These are phyloP conservation scores for Stichopus horrens DNA, from an alignment of 53 echinoderm and acorn worm species.

Conservation along the genomic window DNA sequence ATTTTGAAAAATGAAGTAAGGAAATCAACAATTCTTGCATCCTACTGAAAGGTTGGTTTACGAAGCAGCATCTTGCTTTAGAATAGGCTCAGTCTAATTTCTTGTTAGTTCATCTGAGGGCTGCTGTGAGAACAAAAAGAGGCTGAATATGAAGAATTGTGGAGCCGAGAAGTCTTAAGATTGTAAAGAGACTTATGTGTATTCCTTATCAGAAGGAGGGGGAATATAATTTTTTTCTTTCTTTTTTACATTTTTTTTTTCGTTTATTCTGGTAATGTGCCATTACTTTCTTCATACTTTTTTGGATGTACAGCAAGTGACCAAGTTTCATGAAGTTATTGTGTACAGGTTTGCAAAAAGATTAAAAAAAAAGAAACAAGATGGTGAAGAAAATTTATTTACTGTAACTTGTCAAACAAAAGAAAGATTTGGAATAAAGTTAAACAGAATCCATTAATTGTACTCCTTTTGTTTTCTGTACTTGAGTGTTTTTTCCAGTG, in stretches of 20 bases:
- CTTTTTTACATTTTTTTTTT: background rate
- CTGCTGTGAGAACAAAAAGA: no score
- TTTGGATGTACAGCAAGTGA: conserved; percentile 28
- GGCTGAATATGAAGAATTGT: no score
- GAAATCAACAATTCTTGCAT: no score
- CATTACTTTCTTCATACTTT: conserved; percentile 3
- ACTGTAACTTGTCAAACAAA: background rate
- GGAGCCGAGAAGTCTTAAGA: no score
- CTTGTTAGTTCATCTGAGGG: no score
- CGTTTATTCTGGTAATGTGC: background rate
- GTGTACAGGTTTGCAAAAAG: conserved; percentile 35
- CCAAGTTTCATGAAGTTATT: conserved; percentile 24
- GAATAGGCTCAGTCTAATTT: no score
- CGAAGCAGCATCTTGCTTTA: no score
- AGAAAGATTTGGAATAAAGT: background rate
- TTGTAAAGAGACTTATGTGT: background rate
- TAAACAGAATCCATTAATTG: background rate
- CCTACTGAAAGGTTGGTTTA: no score
- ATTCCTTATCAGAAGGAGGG: background rate
- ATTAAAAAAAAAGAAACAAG: background rate
- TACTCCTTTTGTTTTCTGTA: no score
- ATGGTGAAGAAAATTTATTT: conserved; percentile 26
- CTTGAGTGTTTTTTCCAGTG: no score
- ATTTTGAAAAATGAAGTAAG: no score
- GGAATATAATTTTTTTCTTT: background rate